A percentile compares a stretch with the other conserved stretches of the same genome.
Evolutionary conservation across 92 coral and sea anemone species (phyloP).

Genomic region (Virgularia gustaviana): DNA sequence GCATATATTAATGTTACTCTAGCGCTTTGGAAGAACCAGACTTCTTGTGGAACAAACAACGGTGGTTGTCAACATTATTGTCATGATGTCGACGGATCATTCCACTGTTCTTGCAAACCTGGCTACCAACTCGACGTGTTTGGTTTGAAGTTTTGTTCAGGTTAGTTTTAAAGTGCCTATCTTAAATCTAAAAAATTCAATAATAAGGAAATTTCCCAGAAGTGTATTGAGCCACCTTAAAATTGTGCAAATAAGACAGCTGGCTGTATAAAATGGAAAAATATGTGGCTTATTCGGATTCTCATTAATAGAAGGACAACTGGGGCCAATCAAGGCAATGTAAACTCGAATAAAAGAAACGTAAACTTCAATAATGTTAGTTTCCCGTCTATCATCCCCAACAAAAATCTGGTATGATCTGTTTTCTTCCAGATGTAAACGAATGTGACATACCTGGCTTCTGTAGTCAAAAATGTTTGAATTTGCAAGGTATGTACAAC

Average conservation of each 20-base stretch:
- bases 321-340: too few relatives aligned
- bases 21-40: slow-evolving; percentile 19
- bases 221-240: too few relatives aligned
- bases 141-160: slow-evolving; percentile 36
- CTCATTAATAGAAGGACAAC: too few relatives aligned
- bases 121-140: slow-evolving; percentile 24
- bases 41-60: slow-evolving; percentile 34
- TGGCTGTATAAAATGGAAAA: too few relatives aligned
- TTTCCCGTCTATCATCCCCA: too few relatives aligned
- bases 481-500: slow-evolving; percentile 36
- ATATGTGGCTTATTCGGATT: too few relatives aligned
- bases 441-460: slow-evolving; percentile 53
- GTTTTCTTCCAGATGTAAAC: slow-evolving; percentile 33
- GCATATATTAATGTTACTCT: too few relatives aligned
- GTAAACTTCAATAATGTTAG: too few relatives aligned
- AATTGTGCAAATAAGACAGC: too few relatives aligned
- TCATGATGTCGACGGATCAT: slow-evolving; percentile 10
- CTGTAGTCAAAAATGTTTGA: slow-evolving; percentile 49
- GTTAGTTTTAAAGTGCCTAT: neutral
- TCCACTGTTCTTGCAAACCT: slow-evolving; percentile 37
- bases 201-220: neutral
- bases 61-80: slow-evolving; percentile 52
- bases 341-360: too few relatives aligned
- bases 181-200: too few relatives aligned
- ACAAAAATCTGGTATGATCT: neutral